Base-by-base conservation (phyloP, 2,113 vertebrate species). In the Ciconia stormi region DNA sequence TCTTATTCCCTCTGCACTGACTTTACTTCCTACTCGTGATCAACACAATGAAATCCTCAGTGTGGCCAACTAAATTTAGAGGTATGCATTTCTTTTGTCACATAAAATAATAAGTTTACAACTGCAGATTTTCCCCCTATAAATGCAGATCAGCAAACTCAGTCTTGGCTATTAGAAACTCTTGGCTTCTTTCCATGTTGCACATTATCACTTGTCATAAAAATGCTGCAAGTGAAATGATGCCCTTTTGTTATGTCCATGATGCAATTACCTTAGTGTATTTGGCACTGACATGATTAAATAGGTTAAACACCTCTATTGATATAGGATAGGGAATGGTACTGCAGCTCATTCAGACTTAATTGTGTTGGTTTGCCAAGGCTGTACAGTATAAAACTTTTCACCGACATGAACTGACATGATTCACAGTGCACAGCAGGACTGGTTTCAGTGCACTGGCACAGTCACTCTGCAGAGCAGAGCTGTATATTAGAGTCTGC, bases 161-260 rank as follows among this genome's bases (percentile, higher is more conserved):
- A 27, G 30, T 73, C 40, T 49, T 71, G 30, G 40, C 44, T 93
- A 71, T 69, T 72, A 92, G 49, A 87, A 93, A 44, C 40, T 77
- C 62, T 70, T 95, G 95, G 90, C 86, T 59, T 93, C 72, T 84
- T 81, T 92, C 92, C 89, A 56, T 34, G 63, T 89, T 91, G 55
- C 86, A 92, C 88, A 92, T 97, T 95, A 90, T 89, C 94, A 67
- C 94, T 93, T 92, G 79, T 81, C 82, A 92, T 89, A 78, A 92
- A 95, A 94, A 66, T 13, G 14, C 47, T 93, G 79, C n/a, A 67
- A 74, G 76, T 86, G 79, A 90, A 95, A 89, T 74, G 26, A 92
- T 89, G 50, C 59, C 59, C 55, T 92, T 81, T 93, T 81, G 42
- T 90, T 83, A 90, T 55, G 72, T 62, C 76, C 47, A 36, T 50